Base-by-base conservation (phyloP, 2,888 invertebrate genomes). In the Drepana falcataria region DNA sequence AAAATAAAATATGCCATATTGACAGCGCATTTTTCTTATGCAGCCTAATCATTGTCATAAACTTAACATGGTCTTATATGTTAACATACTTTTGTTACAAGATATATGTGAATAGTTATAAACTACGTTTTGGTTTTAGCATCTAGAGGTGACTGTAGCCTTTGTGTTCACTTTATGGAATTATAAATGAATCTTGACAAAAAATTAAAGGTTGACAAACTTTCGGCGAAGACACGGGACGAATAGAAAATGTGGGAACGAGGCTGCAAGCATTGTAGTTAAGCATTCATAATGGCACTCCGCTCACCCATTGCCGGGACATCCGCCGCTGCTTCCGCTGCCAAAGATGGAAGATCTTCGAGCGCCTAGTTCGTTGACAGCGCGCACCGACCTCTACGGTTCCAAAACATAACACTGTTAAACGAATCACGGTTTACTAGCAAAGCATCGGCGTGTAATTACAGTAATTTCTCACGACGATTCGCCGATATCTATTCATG, bases 301-400 rank as follows among this genome's bases (percentile, higher is more conserved):
- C 71, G 83, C 90, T 89, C 83, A 91, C 90, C 90, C 90, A 91
- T 90, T 72, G 87, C 83, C 81, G 87, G 85, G 84, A 89, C 90
- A 88, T 91, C 91, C 91, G 90, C 77, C 76, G 85, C 72, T 83
- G 80, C 88, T 91, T 91, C 91, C 91, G 91, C 81, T 89, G 85
- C 90, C 91, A 87, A 90, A 91, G 90, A 90, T 87, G 91, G 91
- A 79, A 81, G 85, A 88, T 89, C 83, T 83, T 83, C 75, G 69
- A 71, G 71, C 71, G 73, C 61, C 76, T 83, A 83, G 90, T 88
- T 86, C 89, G 86, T 89, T 89, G 87, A 89, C 89, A 83, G 82
- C 66, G 73, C 72, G 66, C 69, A 73, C 65, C 71, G 72, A 74
- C 74, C 72, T 62, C 63, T 66, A 64, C 66, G 64, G 62, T 71